A percentile compares a stretch with the other conserved stretches of the same genome.
Conservation (phyloP, 2,888 invertebrate species). For the Phoenoteleia sp. region DNA sequence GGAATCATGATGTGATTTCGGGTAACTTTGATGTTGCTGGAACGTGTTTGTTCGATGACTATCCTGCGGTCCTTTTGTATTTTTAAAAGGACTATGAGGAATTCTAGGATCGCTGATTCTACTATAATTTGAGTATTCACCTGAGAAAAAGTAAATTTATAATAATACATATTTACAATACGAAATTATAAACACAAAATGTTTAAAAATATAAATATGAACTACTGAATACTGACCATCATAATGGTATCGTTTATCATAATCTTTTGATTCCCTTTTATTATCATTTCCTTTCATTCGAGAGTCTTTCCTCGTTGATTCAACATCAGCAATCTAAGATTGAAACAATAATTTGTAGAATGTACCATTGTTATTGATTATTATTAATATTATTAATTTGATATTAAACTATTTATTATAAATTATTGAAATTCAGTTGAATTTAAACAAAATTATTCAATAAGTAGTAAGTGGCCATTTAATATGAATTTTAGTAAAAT, state of each 20-base stretch:
- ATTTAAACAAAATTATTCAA: too few species aligned
- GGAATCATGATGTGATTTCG: conserved; percentile 48
- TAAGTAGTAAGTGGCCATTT: too few species aligned
- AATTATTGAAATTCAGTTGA: not conserved
- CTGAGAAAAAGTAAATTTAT: too few species aligned
- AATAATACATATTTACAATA: too few species aligned
- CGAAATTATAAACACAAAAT: too few species aligned
- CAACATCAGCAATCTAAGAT: conserved; percentile 74
- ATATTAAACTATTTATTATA: not conserved
- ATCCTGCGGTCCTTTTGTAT: conserved; percentile 76
- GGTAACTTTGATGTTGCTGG: conserved; percentile 75
- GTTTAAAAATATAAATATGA: not conserved
- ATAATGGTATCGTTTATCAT: conserved; percentile 78
- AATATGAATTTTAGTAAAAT: too few species aligned
- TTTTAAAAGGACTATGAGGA: conserved; percentile 76
- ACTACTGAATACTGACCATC: conserved; percentile 72
- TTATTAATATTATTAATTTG: too few species aligned
- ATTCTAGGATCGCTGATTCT: conserved; percentile 71
- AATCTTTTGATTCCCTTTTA: conserved; percentile 79
- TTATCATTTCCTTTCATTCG: conserved; percentile 62
- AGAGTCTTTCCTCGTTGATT: conserved; percentile 66
- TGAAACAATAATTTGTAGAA: conserved; percentile 53
- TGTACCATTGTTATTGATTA: too few species aligned
- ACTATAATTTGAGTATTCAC: conserved; percentile 76
- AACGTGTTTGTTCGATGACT: conserved; percentile 78